Evolutionary conservation across 2,888 invertebrate genomes (phyloP).

Genomic region (Tiphia femorata): DNA sequence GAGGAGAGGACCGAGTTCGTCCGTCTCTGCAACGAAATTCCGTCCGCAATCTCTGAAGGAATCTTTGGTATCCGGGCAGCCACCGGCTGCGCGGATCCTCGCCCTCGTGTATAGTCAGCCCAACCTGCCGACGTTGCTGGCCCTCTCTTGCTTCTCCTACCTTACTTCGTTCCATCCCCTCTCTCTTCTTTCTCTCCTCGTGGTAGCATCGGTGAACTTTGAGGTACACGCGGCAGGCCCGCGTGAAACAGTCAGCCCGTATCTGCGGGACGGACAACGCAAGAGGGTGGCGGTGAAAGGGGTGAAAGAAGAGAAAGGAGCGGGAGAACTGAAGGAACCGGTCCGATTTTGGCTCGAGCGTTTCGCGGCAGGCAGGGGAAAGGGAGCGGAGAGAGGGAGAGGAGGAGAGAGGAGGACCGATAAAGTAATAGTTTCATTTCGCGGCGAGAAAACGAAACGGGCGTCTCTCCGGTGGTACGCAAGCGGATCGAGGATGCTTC

Average conservation of each 20-base stretch:
- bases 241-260: no score
- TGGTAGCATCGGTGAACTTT: constrained; percentile 39
- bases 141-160: not conserved
- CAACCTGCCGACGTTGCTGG: constrained; percentile 2
- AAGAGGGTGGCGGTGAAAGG: constrained; percentile 18
- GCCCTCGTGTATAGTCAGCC: not conserved
- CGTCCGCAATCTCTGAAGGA: constrained; percentile 64
- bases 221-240: constrained; percentile 32
- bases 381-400: constrained; percentile 1
- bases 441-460: constrained; percentile 36
- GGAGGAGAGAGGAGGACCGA: constrained; percentile 20
- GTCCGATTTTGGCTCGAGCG: no score
- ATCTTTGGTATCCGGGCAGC: constrained; percentile 63
- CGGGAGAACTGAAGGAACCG: not conserved
- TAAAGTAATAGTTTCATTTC: constrained; percentile 53
- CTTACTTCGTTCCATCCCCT: constrained; percentile 11
- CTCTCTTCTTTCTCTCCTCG: constrained; percentile 21
- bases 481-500: not conserved
- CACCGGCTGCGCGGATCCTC: constrained; percentile 37
- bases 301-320: constrained; percentile 3
- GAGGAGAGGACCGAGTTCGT: constrained; percentile 52
- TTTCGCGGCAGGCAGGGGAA: no score
- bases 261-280: constrained; percentile 16
- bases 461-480: not conserved
- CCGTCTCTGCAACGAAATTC: constrained; percentile 63